These are phyloP conservation scores for Lepus townsendii DNA, from an alignment of 2,797 vertebrate species.

Conservation along the genomic window DNA sequence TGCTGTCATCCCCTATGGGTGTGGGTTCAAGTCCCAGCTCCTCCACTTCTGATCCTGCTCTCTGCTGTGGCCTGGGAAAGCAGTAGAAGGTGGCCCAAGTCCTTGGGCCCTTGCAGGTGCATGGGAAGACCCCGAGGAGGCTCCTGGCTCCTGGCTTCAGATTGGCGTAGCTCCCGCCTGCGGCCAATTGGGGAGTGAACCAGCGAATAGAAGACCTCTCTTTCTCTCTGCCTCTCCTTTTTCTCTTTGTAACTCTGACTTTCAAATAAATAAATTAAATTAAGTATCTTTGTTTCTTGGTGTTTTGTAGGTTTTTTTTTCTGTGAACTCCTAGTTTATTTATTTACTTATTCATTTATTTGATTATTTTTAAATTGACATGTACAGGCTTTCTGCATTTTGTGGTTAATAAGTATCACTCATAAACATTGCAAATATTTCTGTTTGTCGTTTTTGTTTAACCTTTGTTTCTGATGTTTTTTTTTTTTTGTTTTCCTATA, in stretches of 20 bases:
- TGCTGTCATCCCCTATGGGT: too few relatives aligned
- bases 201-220: not conserved
- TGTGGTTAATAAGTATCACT: not conserved
- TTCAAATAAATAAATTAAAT: conserved; percentile 33
- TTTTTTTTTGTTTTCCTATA: not conserved
- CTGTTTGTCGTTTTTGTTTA: conserved; percentile 15
- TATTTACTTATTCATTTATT: not conserved
- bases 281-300: conserved; percentile 33
- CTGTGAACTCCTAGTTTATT: not conserved
- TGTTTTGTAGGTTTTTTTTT: conserved; percentile 35
- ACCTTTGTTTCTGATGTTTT: conserved; percentile 45
- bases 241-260: not conserved
- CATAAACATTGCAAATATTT: conserved; percentile 48
- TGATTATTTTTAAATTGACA: conserved; percentile 42
- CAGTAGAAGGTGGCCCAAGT: too few relatives aligned
- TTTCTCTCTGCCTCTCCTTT: not conserved
- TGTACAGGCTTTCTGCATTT: not conserved
- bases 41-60: too few relatives aligned
- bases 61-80: too few relatives aligned
- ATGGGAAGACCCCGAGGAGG: too few relatives aligned
- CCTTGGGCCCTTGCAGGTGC: too few relatives aligned
- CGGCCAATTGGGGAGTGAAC: too few relatives aligned
- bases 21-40: too few relatives aligned
- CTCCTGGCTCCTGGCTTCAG: too few relatives aligned
- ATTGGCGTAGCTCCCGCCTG: too few relatives aligned